phyloP scores from a whole-genome alignment of 2,113 vertebrate species.

The Thalassoma bifasciatum region DNA sequence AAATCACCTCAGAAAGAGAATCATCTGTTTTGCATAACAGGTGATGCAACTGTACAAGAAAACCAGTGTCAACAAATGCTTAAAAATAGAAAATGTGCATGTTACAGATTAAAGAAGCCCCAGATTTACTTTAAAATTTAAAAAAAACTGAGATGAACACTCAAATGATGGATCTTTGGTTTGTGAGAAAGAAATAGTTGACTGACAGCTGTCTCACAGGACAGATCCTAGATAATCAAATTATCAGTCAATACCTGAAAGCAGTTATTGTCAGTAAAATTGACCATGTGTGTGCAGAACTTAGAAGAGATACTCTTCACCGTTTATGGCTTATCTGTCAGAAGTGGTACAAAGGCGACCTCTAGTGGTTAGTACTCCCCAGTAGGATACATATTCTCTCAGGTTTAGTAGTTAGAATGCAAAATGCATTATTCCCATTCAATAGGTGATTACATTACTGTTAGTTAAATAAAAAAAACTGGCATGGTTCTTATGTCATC shows the following conservation, averaged over 20 bases:
- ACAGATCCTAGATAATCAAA: background rate
- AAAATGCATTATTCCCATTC: slow-evolving; percentile 47
- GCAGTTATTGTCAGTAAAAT: slow-evolving; percentile 12
- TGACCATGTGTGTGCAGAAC: slow-evolving; percentile 15
- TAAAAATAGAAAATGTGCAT: background rate
- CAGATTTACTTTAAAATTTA: slow-evolving; percentile 11
- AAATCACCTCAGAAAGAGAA: background rate
- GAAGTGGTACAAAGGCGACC: slow-evolving; percentile 59
- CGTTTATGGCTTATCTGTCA: slow-evolving; percentile 9
- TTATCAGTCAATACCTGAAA: slow-evolving; percentile 9
- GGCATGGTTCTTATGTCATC: slow-evolving; percentile 10
- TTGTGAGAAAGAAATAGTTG: background rate
- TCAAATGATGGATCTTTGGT: background rate
- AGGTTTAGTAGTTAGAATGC: slow-evolving; percentile 38
- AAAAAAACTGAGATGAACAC: background rate
- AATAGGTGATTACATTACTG: slow-evolving; percentile 30
- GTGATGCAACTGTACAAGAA: slow-evolving; percentile 1
- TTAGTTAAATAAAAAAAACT: slow-evolving; percentile 3
- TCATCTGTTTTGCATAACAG: background rate
- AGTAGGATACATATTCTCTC: slow-evolving; percentile 2
- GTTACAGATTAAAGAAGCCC: slow-evolving; percentile 13
- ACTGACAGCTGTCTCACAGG: background rate
- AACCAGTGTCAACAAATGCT: slow-evolving; percentile 3
- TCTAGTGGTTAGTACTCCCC: slow-evolving; percentile 60
- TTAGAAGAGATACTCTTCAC: slow-evolving; percentile 18